Evolutionary conservation across 92 coral and sea anemone genomes (phyloP).

Genomic region (Umimayanthus chanpuru): DNA sequence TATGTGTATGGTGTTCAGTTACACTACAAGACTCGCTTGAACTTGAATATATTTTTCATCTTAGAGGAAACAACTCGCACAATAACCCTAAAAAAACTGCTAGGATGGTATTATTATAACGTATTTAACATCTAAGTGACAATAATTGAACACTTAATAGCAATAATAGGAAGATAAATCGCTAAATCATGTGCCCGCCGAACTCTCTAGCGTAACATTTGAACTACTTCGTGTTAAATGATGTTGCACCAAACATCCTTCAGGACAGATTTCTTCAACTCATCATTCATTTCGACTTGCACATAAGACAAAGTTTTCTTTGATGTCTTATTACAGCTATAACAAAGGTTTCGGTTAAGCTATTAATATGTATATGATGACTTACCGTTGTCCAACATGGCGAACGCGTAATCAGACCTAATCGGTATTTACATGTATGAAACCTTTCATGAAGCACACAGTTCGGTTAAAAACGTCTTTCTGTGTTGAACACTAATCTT

Average conservation of each 20-base stretch:
- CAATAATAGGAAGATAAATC: background rate
- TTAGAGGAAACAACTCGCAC: background rate
- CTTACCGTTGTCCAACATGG: slow-evolving; percentile 13
- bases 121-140: slow-evolving; percentile 3
- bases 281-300: slow-evolving; percentile 14
- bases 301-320: slow-evolving; percentile 21
- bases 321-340: background rate
- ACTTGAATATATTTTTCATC: background rate
- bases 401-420: slow-evolving; percentile 2
- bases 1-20: background rate
- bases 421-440: background rate
- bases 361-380: background rate
- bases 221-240: background rate
- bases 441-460: background rate
- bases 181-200: too few species aligned
- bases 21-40: background rate
- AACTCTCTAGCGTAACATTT: background rate
- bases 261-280: slow-evolving; percentile 6
- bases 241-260: slow-evolving; percentile 9
- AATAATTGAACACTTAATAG: background rate
- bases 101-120: background rate
- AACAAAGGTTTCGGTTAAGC: background rate
- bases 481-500: background rate
- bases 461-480: too few species aligned
- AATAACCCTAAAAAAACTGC: background rate